Conservation (phyloP, 2,113 vertebrate genomes). For the Colius striatus region DNA sequence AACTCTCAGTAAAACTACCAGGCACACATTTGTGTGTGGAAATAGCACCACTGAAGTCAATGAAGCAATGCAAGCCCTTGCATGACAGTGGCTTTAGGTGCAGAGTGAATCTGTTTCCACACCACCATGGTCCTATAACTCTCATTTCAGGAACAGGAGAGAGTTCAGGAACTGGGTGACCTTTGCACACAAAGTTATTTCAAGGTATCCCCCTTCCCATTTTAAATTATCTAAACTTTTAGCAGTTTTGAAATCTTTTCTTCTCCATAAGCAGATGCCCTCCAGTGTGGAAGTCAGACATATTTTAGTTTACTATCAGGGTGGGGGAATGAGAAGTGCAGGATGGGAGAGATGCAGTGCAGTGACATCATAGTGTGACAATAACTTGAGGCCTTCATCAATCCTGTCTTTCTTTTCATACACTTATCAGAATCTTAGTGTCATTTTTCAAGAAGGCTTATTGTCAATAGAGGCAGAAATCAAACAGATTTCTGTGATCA, state of each 20-base stretch:
- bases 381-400: background rate
- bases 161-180: background rate
- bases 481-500: background rate
- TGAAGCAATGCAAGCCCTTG: background rate
- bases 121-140: accelerated
- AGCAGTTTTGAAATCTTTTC: background rate
- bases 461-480: background rate
- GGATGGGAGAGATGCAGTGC: background rate
- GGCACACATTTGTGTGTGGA: background rate
- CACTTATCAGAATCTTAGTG: background rate
- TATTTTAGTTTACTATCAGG: background rate
- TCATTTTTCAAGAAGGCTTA: background rate
- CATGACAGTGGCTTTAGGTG: background rate
- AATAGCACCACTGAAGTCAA: background rate
- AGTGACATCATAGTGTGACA: background rate
- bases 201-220: background rate
- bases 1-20: background rate
- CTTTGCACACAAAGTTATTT: background rate
- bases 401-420: background rate
- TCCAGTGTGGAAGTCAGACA: background rate
- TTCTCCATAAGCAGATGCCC: background rate
- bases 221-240: background rate
- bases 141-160: background rate
- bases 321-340: background rate
- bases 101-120: background rate